These are phyloP conservation scores for Caenorhabditis sp. DNA, from an alignment of 2,888 invertebrate genomes.

Conservation along the genomic window DNA sequence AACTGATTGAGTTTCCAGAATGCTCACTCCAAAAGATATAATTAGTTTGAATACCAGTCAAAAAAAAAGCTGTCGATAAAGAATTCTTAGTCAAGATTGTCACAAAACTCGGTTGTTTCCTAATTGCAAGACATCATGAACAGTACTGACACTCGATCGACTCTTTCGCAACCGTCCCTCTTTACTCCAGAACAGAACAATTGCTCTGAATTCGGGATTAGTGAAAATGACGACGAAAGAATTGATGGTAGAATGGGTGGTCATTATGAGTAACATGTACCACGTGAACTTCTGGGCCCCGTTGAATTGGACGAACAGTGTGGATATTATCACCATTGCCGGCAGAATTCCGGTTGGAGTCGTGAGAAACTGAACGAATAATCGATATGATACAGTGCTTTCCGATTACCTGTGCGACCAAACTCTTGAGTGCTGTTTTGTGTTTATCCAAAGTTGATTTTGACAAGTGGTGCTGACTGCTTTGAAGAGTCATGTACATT, in stretches of 20 bases:
- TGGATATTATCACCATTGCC: slow-evolving; percentile 2
- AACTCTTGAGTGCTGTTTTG: slow-evolving; percentile 14
- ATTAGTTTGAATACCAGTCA: too few relatives aligned
- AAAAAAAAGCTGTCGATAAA: too few relatives aligned
- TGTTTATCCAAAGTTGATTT: slow-evolving; percentile 27
- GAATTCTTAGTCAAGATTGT: too few relatives aligned
- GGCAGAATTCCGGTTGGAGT: slow-evolving; percentile 18
- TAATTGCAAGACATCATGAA: too few relatives aligned
- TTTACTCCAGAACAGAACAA: slow-evolving; percentile 33
- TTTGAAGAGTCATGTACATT: slow-evolving; percentile 14
- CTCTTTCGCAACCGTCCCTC: neutral
- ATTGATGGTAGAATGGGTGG: slow-evolving; percentile 40
- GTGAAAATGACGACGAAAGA: slow-evolving; percentile 33
- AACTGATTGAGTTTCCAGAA: too few relatives aligned
- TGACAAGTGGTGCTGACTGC: neutral
- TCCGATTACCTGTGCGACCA: slow-evolving; percentile 24
- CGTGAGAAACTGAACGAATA: slow-evolving; percentile 17
- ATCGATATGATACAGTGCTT: too few relatives aligned
- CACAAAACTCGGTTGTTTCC: too few relatives aligned
- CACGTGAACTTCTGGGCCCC: slow-evolving; percentile 25
- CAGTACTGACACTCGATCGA: too few relatives aligned
- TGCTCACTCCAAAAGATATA: too few relatives aligned
- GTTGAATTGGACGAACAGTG: slow-evolving; percentile 12
- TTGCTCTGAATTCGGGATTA: slow-evolving; percentile 16
- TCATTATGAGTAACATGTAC: slow-evolving; percentile 27